phyloP scores from a whole-genome alignment of 2,888 invertebrate species.

The Chrysolina haemoptera region DNA sequence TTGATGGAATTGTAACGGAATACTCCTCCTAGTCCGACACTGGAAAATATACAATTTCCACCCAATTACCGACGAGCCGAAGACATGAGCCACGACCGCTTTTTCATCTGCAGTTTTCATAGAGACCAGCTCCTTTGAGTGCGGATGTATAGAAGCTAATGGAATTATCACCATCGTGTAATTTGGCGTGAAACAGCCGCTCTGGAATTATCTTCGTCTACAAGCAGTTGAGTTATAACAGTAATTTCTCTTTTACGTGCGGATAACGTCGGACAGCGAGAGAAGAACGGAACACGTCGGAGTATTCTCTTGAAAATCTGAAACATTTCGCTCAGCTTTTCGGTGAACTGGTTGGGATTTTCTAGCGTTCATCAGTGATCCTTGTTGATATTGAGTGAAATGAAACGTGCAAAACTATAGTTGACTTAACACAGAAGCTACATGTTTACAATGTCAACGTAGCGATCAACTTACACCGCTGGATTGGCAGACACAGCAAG shows the following conservation, averaged over 20 bases:
- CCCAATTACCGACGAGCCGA: background rate
- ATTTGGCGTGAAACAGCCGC: constrained; percentile 6
- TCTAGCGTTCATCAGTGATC: background rate
- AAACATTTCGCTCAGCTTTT: background rate
- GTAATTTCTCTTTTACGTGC: background rate
- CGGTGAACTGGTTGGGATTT: background rate
- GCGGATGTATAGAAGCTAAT: background rate
- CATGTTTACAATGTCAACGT: too few relatives aligned
- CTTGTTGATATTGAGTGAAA: background rate
- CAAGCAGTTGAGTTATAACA: background rate
- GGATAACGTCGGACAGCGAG: background rate
- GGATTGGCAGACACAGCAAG: too few relatives aligned
- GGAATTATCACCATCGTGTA: background rate
- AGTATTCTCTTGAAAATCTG: background rate
- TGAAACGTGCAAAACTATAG: too few relatives aligned
- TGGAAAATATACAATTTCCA: background rate
- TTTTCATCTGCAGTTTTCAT: background rate
- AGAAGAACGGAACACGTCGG: background rate
- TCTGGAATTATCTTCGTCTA: background rate
- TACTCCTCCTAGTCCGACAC: background rate
- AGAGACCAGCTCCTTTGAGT: background rate
- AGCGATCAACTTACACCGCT: too few relatives aligned
- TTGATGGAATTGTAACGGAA: too few relatives aligned
- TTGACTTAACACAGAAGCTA: too few relatives aligned
- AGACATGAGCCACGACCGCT: background rate